phyloP scores from a whole-genome alignment of 2,113 vertebrate species.

The Pipra filicauda region DNA sequence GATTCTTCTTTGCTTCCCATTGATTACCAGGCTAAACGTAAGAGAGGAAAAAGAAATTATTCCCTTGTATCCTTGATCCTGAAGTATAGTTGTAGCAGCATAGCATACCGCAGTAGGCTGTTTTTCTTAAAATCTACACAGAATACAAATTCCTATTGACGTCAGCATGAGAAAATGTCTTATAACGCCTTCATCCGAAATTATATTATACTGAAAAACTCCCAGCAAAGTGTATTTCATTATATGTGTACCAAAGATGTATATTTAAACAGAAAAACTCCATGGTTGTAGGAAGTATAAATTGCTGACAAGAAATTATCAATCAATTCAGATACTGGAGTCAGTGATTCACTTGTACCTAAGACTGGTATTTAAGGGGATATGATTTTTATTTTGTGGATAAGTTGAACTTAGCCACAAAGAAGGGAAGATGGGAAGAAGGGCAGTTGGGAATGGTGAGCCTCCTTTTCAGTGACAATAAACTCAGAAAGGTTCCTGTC shows the following conservation, averaged over 20 bases:
- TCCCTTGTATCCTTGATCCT: conserved; percentile 32
- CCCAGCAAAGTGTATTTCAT: neutral
- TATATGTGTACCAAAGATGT: neutral
- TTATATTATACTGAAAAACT: neutral
- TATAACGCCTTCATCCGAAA: neutral
- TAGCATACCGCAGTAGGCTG: neutral
- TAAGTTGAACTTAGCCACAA: neutral
- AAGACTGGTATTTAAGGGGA: neutral
- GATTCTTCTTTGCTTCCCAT: conserved; percentile 70
- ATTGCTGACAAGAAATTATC: neutral
- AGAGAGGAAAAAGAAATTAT: conserved; percentile 44
- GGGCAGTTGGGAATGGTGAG: neutral
- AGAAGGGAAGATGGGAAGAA: neutral
- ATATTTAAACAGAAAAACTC: neutral
- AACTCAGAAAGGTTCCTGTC: neutral
- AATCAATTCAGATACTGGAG: neutral
- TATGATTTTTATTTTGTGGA: neutral
- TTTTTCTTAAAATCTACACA: conserved; percentile 26
- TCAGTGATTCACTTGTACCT: neutral
- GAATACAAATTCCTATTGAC: conserved; percentile 6
- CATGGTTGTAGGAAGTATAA: neutral
- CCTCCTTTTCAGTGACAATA: neutral
- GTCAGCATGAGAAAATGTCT: neutral
- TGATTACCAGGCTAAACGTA: conserved; percentile 57
- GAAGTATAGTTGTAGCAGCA: neutral